phyloP scores from a whole-genome alignment of 2,113 vertebrate species.

The Pitta sordida region DNA sequence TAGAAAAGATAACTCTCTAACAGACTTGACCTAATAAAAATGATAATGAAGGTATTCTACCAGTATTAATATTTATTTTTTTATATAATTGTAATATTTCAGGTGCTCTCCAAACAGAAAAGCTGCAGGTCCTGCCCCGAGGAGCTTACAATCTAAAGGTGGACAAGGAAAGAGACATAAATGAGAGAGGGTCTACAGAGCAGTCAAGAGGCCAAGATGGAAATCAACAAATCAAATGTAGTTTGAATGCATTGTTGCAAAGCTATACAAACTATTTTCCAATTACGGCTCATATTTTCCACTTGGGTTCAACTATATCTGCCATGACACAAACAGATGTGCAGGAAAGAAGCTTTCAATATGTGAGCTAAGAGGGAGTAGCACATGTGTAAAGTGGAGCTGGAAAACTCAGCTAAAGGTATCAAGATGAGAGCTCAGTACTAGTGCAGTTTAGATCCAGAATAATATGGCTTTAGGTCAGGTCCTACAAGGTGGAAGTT shows the following conservation, averaged over 20 bases:
- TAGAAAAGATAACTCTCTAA: not conserved
- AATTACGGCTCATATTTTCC: not conserved
- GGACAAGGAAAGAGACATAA: not conserved
- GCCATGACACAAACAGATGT: not conserved
- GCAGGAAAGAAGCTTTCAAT: not conserved
- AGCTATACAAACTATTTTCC: not conserved
- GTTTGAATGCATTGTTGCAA: not conserved
- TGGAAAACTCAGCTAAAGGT: not conserved
- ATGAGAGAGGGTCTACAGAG: not conserved
- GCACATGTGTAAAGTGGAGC: not conserved
- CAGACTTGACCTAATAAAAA: slow-evolving; percentile 35
- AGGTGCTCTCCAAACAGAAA: slow-evolving; percentile 43
- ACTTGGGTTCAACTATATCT: not conserved
- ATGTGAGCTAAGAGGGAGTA: not conserved
- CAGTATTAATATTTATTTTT: slow-evolving; percentile 55
- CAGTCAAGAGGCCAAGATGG: not conserved
- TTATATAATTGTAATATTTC: slow-evolving; percentile 21
- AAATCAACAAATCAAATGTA: not conserved
- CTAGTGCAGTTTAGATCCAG: not conserved
- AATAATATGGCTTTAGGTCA: not conserved
- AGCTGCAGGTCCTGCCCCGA: slow-evolving; percentile 12
- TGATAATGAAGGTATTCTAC: slow-evolving; percentile 32
- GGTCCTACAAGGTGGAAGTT: not conserved
- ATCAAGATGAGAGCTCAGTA: not conserved
- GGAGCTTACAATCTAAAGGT: slow-evolving; percentile 56